Evolutionary conservation across 2,888 invertebrate genomes (phyloP).

Genomic region (Odontocerum albicorne): DNA sequence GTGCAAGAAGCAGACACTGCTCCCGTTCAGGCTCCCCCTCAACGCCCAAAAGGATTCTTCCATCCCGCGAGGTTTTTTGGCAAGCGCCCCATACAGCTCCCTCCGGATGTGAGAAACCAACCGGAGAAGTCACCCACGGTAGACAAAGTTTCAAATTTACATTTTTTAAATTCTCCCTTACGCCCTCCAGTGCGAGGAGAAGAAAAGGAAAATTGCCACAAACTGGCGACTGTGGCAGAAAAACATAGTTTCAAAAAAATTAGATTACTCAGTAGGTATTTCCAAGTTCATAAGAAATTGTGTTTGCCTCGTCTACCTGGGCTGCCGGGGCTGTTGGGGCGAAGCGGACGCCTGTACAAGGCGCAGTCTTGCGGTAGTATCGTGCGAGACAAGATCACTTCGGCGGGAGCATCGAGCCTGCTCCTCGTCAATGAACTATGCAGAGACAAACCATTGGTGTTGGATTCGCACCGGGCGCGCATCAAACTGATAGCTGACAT

Average conservation of each 20-base stretch:
- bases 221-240: constrained; percentile 40
- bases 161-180: constrained; percentile 21
- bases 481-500: constrained; percentile 32
- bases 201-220: constrained; percentile 35
- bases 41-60: constrained; percentile 27
- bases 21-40: constrained; percentile 26
- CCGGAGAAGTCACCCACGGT: constrained; percentile 7
- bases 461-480: constrained; percentile 33
- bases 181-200: constrained; percentile 26
- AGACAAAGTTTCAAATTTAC: constrained; percentile 11
- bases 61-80: constrained; percentile 38
- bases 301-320: constrained; percentile 51
- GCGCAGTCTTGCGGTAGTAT: constrained; percentile 66
- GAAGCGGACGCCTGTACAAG: constrained; percentile 55
- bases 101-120: constrained; percentile 39
- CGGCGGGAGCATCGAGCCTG: constrained; percentile 34
- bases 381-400: constrained; percentile 53
- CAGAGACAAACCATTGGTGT: constrained; percentile 50
- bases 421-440: constrained; percentile 53
- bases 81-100: constrained; percentile 48
- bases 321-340: constrained; percentile 56
- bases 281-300: constrained; percentile 68
- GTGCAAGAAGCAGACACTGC: constrained; percentile 66
- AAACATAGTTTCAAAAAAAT: constrained; percentile 53
- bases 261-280: constrained; percentile 65